A percentile compares a stretch with the other conserved stretches of the same genome.
Evolutionary conservation across 1,140 invertebrate genomes (phyloP).

Genomic region (Cydia splendana): DNA sequence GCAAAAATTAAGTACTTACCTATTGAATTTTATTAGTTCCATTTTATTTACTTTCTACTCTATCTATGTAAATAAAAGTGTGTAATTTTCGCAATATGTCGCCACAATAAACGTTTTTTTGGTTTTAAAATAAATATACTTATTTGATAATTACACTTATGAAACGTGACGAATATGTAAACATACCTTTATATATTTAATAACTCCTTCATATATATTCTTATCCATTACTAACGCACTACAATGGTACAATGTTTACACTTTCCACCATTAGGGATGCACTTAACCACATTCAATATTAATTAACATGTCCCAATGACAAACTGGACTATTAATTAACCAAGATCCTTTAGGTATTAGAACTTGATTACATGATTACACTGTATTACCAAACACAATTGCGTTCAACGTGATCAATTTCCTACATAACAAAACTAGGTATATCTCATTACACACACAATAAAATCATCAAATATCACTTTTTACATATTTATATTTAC

Average conservation of each 20-base stretch:
- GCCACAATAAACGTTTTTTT: too few species aligned
- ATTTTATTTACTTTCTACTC: too few species aligned
- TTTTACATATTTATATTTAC: not conserved
- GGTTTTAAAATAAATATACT: too few species aligned
- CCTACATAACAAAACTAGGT: too few species aligned
- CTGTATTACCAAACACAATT: not conserved
- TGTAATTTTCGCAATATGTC: too few species aligned
- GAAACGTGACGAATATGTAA: not conserved
- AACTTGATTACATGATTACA: not conserved
- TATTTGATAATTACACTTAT: not conserved
- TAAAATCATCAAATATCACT: too few species aligned
- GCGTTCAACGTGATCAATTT: too few species aligned
- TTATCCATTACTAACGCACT: not conserved
- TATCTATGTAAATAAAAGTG: too few species aligned
- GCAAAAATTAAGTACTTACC: too few species aligned
- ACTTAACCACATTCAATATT: not conserved
- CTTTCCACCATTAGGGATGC: not conserved
- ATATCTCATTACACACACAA: too few species aligned
- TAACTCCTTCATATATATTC: not conserved
- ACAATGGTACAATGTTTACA: not conserved
- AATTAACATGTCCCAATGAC: not conserved
- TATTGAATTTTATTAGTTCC: too few species aligned
- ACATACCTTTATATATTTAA: constrained; percentile 27
- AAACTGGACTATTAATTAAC: not conserved
- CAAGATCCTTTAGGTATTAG: not conserved